phyloP scores from a whole-genome alignment of 1,140 invertebrate species.

The Calliphora vicina region DNA sequence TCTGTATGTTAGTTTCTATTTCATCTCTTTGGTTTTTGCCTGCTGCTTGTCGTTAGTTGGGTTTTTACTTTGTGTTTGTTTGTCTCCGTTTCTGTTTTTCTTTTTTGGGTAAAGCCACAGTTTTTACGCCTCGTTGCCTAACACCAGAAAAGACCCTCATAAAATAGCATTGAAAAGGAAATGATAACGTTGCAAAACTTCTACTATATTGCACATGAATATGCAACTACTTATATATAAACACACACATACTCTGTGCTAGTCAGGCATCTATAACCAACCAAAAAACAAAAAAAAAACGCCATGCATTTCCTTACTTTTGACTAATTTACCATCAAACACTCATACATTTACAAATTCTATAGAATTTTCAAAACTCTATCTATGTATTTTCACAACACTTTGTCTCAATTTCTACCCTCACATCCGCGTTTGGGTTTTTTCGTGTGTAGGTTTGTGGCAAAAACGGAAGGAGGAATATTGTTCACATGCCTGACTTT shows the following conservation, averaged over 20 bases:
- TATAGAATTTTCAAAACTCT: background rate
- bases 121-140: slow-evolving; percentile 30
- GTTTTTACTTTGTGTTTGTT: too few relatives aligned
- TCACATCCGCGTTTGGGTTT: background rate
- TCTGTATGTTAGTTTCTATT: background rate
- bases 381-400: background rate
- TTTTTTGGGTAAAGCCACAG: slow-evolving; percentile 2
- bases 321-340: slow-evolving; percentile 31
- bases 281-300: background rate
- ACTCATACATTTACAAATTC: background rate
- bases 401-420: background rate
- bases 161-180: slow-evolving; percentile 33
- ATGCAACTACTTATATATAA: background rate
- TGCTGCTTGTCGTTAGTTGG: background rate
- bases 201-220: background rate
- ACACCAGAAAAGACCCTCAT: slow-evolving; percentile 17
- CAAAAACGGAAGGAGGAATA: background rate
- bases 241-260: background rate
- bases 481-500: background rate
- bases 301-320: slow-evolving; percentile 22
- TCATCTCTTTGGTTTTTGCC: background rate
- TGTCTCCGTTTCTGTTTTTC: background rate
- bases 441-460: background rate
- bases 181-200: slow-evolving; percentile 33
- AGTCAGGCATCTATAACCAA: background rate